These are phyloP conservation scores for Phyto melanocephala DNA, from an alignment of 2,888 invertebrate species.

Conservation along the genomic window DNA sequence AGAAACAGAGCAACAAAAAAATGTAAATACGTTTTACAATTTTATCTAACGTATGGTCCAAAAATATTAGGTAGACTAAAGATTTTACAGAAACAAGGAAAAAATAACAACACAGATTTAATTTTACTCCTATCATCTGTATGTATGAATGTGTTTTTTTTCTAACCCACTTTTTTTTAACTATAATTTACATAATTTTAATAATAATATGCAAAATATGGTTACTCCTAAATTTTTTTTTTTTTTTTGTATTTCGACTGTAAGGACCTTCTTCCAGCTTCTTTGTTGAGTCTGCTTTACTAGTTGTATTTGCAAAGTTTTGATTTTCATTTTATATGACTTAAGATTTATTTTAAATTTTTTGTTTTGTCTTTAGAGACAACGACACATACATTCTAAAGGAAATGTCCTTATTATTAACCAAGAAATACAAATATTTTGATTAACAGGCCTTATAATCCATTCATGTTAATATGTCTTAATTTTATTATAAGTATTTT, in stretches of 20 bases:
- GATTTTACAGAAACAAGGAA: not conserved
- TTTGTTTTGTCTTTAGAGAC: not conserved
- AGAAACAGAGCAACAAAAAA: conserved; percentile 2
- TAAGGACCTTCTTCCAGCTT: not conserved
- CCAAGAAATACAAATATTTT: not conserved
- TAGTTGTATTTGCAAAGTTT: not conserved
- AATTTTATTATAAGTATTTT: conserved; percentile 25
- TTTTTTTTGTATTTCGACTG: not conserved
- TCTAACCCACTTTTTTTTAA: too few species aligned
- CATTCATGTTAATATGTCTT: not conserved
- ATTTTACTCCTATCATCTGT: not conserved
- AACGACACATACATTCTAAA: not conserved
- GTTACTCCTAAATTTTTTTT: conserved; percentile 37
- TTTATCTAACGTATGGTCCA: conserved; percentile 58
- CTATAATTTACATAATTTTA: conserved; percentile 54
- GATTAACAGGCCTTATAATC: not conserved
- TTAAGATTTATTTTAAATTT: not conserved
- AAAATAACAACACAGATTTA: not conserved
- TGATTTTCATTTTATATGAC: not conserved
- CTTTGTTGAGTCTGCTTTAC: not conserved
- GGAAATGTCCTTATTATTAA: not conserved
- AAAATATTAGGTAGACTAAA: conserved; percentile 33
- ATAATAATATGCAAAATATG: conserved; percentile 61
- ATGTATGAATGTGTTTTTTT: too few species aligned
- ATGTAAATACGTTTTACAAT: conserved; percentile 56